These are phyloP conservation scores for Elachura formosa DNA, from an alignment of 2,113 vertebrate species.

Conservation along the genomic window DNA sequence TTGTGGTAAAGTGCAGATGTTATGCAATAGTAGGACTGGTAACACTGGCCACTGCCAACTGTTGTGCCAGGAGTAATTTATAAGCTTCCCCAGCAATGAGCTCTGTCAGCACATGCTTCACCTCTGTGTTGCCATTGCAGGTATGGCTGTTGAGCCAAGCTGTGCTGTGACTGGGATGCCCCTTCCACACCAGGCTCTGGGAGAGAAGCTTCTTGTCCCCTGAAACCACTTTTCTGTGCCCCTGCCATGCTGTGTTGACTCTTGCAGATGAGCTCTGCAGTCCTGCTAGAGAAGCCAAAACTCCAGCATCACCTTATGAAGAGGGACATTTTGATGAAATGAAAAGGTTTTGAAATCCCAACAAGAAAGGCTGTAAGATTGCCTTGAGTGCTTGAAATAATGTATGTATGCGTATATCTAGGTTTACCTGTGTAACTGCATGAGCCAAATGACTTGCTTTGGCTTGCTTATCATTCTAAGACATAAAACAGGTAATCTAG, in stretches of 20 bases:
- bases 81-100: slow-evolving; percentile 45
- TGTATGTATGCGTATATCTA: slow-evolving; percentile 36
- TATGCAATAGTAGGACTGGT: slow-evolving; percentile 55
- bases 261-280: neutral
- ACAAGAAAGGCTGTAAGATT: slow-evolving; percentile 5
- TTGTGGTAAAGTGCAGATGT: slow-evolving; percentile 39
- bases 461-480: slow-evolving; percentile 64
- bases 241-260: neutral
- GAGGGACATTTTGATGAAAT: neutral
- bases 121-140: slow-evolving; percentile 3
- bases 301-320: neutral
- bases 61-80: slow-evolving; percentile 42
- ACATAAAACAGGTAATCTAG: slow-evolving; percentile 50
- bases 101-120: slow-evolving; percentile 61
- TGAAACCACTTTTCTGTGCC: neutral
- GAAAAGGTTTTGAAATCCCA: slow-evolving; percentile 11
- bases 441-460: slow-evolving; percentile 63
- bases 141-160: neutral
- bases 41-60: slow-evolving; percentile 47
- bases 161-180: neutral
- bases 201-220: neutral
- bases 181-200: neutral
- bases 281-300: neutral
- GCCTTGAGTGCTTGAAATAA: slow-evolving; percentile 51
- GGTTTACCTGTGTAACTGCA: slow-evolving; percentile 43